Conservation (phyloP, 1,140 invertebrate species). For the Hyles vespertilio region DNA sequence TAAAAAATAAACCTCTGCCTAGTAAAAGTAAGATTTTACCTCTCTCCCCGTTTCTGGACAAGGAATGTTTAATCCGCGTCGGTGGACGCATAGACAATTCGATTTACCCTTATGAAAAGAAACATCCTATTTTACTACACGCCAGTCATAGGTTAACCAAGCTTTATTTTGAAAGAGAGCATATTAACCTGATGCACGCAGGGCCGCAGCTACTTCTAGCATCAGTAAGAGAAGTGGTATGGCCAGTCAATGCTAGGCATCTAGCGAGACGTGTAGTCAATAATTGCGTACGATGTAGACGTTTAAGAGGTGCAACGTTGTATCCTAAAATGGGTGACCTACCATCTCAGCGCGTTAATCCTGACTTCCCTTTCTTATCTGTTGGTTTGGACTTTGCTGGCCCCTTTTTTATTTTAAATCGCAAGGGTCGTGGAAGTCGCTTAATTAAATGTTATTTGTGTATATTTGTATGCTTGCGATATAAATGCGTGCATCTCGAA, state of each 20-base stretch:
- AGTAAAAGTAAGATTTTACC: neutral
- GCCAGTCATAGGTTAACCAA: slow-evolving; percentile 13
- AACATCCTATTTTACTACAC: slow-evolving; percentile 19
- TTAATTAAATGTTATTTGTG: slow-evolving; percentile 27
- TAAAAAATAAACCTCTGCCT: slow-evolving; percentile 2
- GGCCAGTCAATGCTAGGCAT: slow-evolving; percentile 12
- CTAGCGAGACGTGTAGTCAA: slow-evolving; percentile 7
- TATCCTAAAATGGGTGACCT: slow-evolving; percentile 13
- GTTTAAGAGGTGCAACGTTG: slow-evolving; percentile 4
- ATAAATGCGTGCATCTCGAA: too few species aligned
- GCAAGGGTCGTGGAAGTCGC: neutral
- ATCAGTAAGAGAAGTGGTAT: slow-evolving; percentile 10
- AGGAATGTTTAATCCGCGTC: slow-evolving; percentile 13
- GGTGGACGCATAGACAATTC: slow-evolving; percentile 16
- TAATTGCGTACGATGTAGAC: slow-evolving; percentile 11
- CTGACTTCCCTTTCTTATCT: slow-evolving; percentile 10
- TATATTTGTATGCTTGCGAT: too few species aligned
- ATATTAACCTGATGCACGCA: slow-evolving; percentile 9
- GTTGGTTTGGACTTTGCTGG: slow-evolving; percentile 43
- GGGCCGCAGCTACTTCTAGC: slow-evolving; percentile 14
- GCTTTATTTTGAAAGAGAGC: slow-evolving; percentile 9
- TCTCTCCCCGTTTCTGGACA: slow-evolving; percentile 17
- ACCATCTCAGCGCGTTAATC: slow-evolving; percentile 28
- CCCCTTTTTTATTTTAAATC: slow-evolving; percentile 32
- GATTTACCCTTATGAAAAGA: slow-evolving; percentile 16